Base-by-base conservation (phyloP, 2,888 invertebrate genomes). In the Mamestra brassicae region DNA sequence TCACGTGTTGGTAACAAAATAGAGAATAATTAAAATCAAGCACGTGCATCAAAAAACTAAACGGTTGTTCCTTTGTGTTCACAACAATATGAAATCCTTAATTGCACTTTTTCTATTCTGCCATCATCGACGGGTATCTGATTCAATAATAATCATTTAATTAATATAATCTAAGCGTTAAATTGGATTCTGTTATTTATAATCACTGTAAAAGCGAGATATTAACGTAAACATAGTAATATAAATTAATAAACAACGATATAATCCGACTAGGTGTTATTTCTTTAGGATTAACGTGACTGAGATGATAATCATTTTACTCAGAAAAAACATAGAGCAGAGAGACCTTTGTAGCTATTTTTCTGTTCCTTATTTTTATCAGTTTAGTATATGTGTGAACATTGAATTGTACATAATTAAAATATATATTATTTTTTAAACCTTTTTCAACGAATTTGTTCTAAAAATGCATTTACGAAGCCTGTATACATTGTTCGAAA, bases 81-180 rank as follows among this genome's bases (percentile, higher is more conserved):
- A 45, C 11, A 47, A 47, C 13, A 13, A 13, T 47, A 13, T 47
- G 13, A 4, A 47, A 13, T 50, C 0, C 26, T 26, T 26, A 52
- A 50, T 68, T 52, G 7, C 15, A 50, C n/a, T 71, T 71, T 36
- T 71, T 36, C 1, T 36, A 3, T 2, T 26, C 15, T 13, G 55
- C 7, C n/a, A 6, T 54, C 4, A 7, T 45, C 26, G 34, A 15
- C 8, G 70, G 52, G 42, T 42, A 11, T 42, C n/a, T 11, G 3
- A 67, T 38, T 38, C 15, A 36, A 38, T 50, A 11, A 69, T n/a
- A 13, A 66, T 38, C 11, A 69, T 67, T 38, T 52, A 38, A 52
- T 69, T 66, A 26, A 26, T 11, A n/a, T 38, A 17, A 0, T n/a
- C 8, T 3, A 17, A 15, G 13, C 65, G 45, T 47, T 2, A 64